A percentile compares a stretch with the other conserved stretches of the same genome.
phyloP scores from a whole-genome alignment of 1,140 invertebrate species.

The Gerris buenoi region DNA sequence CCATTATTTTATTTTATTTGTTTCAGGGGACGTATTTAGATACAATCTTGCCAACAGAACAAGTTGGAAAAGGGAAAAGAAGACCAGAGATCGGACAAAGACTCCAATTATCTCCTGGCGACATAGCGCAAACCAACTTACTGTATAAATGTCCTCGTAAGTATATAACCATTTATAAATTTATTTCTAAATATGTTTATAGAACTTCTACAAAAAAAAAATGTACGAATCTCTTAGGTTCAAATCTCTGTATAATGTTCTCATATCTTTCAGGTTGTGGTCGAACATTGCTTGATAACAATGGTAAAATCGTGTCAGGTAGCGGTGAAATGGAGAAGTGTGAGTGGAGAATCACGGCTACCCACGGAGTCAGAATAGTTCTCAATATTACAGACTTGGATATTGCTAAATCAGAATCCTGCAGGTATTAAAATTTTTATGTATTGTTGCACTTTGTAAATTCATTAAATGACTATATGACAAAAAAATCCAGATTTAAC shows the following conservation, averaged over 20 bases:
- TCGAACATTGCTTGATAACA: conserved; percentile 78
- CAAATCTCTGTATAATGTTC: background rate
- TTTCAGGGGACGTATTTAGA: conserved; percentile 75
- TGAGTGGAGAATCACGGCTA: conserved; percentile 93
- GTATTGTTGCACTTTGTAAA: too few relatives aligned
- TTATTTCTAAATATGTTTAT: too few relatives aligned
- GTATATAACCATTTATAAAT: too few relatives aligned
- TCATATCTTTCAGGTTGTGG: conserved; percentile 64
- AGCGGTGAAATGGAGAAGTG: conserved; percentile 48
- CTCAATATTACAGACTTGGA: conserved; percentile 83
- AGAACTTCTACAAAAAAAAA: too few relatives aligned
- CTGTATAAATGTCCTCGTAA: conserved; percentile 88
- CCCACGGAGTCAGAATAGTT: conserved; percentile 86
- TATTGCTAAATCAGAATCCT: conserved; percentile 72
- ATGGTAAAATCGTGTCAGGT: conserved; percentile 64
- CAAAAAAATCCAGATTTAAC: too few relatives aligned
- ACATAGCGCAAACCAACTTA: conserved; percentile 90
- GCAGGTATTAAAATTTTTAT: too few relatives aligned
- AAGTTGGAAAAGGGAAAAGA: conserved; percentile 46
- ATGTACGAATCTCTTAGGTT: too few relatives aligned
- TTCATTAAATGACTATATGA: too few relatives aligned
- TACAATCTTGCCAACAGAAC: conserved; percentile 80
- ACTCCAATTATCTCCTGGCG: conserved; percentile 75
- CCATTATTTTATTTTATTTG: too few relatives aligned
- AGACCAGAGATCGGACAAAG: conserved; percentile 88